phyloP scores from a whole-genome alignment of 2,888 invertebrate genomes.

The Acanthosoma haemorrhoidale region DNA sequence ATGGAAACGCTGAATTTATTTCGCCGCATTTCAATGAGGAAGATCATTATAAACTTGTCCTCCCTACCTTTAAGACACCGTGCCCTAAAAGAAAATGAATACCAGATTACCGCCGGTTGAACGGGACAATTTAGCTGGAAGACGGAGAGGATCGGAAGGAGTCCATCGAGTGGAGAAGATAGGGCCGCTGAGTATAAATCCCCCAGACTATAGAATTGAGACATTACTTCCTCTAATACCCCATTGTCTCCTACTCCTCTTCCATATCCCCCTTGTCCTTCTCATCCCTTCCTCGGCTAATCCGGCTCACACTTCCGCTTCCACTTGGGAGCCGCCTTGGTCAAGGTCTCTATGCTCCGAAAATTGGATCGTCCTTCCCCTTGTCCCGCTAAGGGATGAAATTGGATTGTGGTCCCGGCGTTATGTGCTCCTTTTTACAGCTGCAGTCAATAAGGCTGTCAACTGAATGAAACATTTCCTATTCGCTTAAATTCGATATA shows the following conservation, averaged over 20 bases:
- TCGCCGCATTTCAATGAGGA: no score
- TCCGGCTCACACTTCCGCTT: neutral
- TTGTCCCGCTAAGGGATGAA: no score
- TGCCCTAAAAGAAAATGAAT: no score
- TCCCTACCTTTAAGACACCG: no score
- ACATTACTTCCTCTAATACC: slow-evolving; percentile 21
- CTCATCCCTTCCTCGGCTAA: neutral
- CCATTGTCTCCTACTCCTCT: slow-evolving; percentile 20
- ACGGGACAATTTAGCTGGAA: no score
- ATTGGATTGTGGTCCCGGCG: slow-evolving; percentile 9
- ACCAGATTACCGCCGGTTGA: no score
- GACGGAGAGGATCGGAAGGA: neutral
- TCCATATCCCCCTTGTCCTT: slow-evolving; percentile 3
- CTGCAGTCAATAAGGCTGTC: no score
- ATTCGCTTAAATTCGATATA: no score
- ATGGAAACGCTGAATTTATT: no score
- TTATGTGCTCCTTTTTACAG: neutral
- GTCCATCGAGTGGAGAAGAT: slow-evolving; percentile 8
- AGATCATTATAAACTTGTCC: no score
- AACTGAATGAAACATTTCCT: no score
- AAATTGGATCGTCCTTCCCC: neutral
- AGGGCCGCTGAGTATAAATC: neutral
- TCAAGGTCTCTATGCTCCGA: neutral
- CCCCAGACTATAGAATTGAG: neutral
- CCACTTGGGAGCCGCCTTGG: neutral